Conservation (phyloP, 2,113 vertebrate species). For the Xenus cinereus region DNA sequence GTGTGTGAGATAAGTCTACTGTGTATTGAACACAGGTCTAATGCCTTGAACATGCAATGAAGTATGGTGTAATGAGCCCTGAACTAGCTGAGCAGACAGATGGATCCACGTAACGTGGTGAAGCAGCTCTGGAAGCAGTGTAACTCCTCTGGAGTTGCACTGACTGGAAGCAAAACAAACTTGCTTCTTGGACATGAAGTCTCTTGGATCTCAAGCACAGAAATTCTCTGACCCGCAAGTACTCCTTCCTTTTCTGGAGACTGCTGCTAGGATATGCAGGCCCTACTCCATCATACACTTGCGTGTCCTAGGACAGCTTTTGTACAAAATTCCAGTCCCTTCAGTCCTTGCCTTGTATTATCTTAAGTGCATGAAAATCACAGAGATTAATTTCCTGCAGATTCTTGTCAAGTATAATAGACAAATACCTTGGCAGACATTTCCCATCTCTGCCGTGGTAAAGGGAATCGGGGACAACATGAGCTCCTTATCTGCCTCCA, state of each 20-base stretch:
- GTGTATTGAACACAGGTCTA: background rate
- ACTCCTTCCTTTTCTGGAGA: background rate
- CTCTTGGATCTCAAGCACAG: background rate
- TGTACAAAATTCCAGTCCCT: background rate
- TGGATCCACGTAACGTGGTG: accelerated
- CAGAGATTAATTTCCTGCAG: background rate
- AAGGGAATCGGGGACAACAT: background rate
- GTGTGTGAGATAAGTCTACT: background rate
- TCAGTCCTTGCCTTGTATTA: background rate
- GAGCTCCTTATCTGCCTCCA: background rate
- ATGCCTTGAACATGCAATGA: background rate
- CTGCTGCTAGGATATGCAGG: accelerated
- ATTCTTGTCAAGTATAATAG: background rate
- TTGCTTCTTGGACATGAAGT: background rate
- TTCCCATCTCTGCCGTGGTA: background rate
- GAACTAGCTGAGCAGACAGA: background rate
- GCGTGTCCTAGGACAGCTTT: background rate
- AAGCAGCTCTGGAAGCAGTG: background rate
- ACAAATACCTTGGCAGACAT: background rate
- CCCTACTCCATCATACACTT: background rate
- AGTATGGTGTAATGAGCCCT: background rate
- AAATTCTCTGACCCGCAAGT: background rate
- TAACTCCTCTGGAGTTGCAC: background rate
- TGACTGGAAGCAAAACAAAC: background rate
- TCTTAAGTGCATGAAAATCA: background rate